Base-by-base conservation (phyloP, 92 coral and sea anemone species). In the Virgularia gustaviana region DNA sequence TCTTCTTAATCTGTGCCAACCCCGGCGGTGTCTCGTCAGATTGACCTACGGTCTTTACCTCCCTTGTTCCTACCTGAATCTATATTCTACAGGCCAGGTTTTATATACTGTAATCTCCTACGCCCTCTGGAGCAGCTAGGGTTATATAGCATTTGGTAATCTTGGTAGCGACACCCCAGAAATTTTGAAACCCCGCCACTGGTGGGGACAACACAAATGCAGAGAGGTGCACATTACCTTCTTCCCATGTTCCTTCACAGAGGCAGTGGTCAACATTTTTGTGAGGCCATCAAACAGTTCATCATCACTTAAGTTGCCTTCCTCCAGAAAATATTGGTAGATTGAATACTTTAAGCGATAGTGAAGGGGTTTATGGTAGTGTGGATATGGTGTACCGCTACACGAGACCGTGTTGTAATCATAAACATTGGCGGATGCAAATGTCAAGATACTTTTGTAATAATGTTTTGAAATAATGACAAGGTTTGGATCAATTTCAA, bases 371-470 rank as follows among this genome's bases (percentile, higher is more conserved):
- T 62, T 29, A 37, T 33, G 49, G n/a, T n/a, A n/a, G n/a, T n/a
- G n/a, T n/a, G n/a, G n/a, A 3, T 11, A 64, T 16, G 80, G 83
- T 18, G 13, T 9, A 18, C 75, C 75, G 31, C 75, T 49, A 32
- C 59, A 47, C 9, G 35, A 22, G 1, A 38, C 38, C 28, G 77
- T 83, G 89, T 91, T 79, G 63, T 57, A 67, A 44, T 53, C 85
- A 71, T 76, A 88, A 49, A 94, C 94, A 81, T 94, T 94, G 13
- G 99, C 99, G 64, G 85, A 83, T 15, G 88, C 53, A 56, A 94
- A 94, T 11, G 88, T 73, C 18, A 94, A 27, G 22, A 80, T 76
- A 20, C 72, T 36, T 33, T 81, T 70, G 63, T 79, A 81, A 55
- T 68, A 68, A 16, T 34, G 41, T 29, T 34, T 49, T 2, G 59